Conservation (phyloP, 2,888 invertebrate genomes). For the Hymenopus coronatus region DNA sequence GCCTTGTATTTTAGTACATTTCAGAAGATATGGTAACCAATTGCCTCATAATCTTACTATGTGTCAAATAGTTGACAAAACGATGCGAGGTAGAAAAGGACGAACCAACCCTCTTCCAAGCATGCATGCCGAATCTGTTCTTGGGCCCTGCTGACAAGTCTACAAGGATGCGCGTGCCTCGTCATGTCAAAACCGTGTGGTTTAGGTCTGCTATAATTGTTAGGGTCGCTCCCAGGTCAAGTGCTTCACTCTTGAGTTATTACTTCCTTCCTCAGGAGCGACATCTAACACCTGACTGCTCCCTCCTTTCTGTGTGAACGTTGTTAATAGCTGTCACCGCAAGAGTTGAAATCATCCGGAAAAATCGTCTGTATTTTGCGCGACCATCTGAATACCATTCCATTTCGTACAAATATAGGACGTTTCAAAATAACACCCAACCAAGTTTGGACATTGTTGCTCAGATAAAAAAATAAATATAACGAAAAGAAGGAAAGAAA, state of each 20-base stretch:
- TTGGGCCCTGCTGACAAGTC: neutral
- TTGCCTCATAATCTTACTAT: too few relatives aligned
- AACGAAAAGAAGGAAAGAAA: too few relatives aligned
- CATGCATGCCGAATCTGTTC: neutral
- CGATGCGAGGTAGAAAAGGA: too few relatives aligned
- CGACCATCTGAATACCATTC: too few relatives aligned
- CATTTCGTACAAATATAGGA: too few relatives aligned
- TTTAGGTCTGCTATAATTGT: neutral
- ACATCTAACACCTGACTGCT: neutral
- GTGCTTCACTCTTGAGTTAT: neutral
- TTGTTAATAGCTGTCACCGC: neutral
- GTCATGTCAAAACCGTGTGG: neutral
- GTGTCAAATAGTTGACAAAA: too few relatives aligned
- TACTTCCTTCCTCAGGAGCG: neutral
- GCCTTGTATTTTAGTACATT: too few relatives aligned
- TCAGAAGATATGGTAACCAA: too few relatives aligned
- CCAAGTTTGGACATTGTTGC: too few relatives aligned
- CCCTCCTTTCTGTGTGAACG: neutral
- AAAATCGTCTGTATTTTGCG: neutral
- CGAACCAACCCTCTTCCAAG: too few relatives aligned
- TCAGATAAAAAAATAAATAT: too few relatives aligned
- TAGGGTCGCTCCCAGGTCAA: neutral
- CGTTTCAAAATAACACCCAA: too few relatives aligned
- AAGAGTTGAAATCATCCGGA: neutral
- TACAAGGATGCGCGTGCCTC: neutral